Conservation (phyloP, 1,140 invertebrate genomes). For the Papilio polytes region DNA sequence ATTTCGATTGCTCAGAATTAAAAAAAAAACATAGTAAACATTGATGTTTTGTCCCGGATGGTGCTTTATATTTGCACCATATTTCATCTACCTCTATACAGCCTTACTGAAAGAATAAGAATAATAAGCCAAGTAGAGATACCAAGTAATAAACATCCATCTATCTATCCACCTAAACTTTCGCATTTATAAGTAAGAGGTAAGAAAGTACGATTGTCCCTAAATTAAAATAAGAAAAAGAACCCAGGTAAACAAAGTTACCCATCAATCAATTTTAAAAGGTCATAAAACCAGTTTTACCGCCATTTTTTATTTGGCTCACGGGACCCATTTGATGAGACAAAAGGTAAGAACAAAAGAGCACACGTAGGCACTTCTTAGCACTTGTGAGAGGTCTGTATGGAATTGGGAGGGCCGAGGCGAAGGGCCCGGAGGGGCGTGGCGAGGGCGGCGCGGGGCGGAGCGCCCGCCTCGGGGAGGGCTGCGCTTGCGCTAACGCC, state of each 20-base stretch:
- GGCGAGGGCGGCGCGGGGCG: constrained; percentile 49
- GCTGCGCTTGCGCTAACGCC: constrained; percentile 59
- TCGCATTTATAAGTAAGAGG: no score
- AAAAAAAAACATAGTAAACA: no score
- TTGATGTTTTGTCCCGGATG: no score
- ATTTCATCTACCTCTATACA: no score
- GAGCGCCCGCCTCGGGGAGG: constrained; percentile 56
- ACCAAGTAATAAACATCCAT: no score
- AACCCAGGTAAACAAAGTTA: neutral
- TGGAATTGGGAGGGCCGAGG: constrained; percentile 31
- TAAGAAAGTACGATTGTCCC: no score
- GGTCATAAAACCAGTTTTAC: neutral
- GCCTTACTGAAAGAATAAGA: no score
- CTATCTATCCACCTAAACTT: no score
- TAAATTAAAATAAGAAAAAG: neutral
- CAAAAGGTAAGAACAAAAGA: constrained; percentile 28
- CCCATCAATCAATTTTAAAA: neutral
- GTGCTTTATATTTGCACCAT: no score
- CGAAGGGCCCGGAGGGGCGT: constrained; percentile 62
- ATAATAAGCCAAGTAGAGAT: no score
- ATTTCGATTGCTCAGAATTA: no score
- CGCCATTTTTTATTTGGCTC: constrained; percentile 10
- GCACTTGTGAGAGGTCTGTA: constrained; percentile 20
- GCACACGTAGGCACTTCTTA: constrained; percentile 25
- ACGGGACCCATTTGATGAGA: neutral